phyloP scores from a whole-genome alignment of 1,140 invertebrate genomes.

The Aethina tumida region DNA sequence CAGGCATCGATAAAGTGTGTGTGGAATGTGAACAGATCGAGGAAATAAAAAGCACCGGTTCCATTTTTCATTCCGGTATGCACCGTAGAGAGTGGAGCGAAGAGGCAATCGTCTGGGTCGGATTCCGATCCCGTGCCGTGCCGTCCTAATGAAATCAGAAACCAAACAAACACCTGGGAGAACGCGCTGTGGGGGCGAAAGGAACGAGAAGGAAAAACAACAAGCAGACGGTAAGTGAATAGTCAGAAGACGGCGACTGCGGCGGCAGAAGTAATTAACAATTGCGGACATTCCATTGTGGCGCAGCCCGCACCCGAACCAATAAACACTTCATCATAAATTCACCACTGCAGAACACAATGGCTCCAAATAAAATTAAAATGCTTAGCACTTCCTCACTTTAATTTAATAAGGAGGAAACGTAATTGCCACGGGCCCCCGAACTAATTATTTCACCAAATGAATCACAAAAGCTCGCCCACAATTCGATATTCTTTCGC shows the following conservation, averaged over 20 bases:
- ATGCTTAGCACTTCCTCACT: constrained; percentile 26
- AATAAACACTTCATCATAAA: constrained; percentile 11
- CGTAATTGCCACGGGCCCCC: constrained; percentile 20
- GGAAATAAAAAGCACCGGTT: too few relatives aligned
- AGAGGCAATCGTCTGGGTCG: too few relatives aligned
- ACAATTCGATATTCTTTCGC: too few relatives aligned
- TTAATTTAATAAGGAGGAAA: constrained; percentile 29
- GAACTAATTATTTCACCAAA: constrained; percentile 27
- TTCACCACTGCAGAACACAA: constrained; percentile 6
- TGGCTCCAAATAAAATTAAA: constrained; percentile 25
- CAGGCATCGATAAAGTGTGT: too few relatives aligned
- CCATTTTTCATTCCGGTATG: too few relatives aligned
- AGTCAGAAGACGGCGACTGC: not conserved
- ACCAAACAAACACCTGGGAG: not conserved
- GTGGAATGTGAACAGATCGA: too few relatives aligned
- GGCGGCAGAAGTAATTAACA: too few relatives aligned
- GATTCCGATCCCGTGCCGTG: too few relatives aligned
- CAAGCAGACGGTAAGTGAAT: not conserved
- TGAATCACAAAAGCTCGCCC: constrained; percentile 18
- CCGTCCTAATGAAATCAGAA: not conserved
- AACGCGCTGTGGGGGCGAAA: not conserved
- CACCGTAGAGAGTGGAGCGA: too few relatives aligned
- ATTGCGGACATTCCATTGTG: constrained; percentile 1
- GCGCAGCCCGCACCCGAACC: constrained; percentile 5
- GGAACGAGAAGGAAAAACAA: constrained; percentile 3